These are phyloP conservation scores for Misgurnus anguillicaudatus DNA, from an alignment of 2,113 vertebrate species.

Conservation along the genomic window DNA sequence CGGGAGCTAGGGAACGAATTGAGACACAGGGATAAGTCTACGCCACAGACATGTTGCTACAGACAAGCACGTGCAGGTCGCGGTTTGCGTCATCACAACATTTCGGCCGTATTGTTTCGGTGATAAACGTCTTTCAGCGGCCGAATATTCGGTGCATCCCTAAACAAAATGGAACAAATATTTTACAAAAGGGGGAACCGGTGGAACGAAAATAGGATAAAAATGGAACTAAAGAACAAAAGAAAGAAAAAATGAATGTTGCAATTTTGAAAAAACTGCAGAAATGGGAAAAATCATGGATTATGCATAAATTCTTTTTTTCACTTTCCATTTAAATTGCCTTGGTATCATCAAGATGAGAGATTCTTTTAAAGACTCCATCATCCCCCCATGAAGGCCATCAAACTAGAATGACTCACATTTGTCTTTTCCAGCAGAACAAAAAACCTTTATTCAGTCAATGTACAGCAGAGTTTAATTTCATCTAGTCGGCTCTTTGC, in stretches of 20 bases:
- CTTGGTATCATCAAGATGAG: conserved; percentile 64
- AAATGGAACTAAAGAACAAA: neutral
- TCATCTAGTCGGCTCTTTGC: neutral
- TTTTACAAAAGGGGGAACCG: neutral
- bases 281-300: conserved; percentile 59
- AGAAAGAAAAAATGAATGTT: conserved; percentile 39
- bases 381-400: conserved; percentile 17
- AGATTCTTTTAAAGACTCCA: conserved; percentile 10
- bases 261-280: conserved; percentile 68
- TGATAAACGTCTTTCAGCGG: no score
- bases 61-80: no score
- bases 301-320: conserved; percentile 61
- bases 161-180: neutral
- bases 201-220: neutral
- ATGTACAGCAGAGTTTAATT: neutral
- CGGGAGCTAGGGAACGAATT: no score
- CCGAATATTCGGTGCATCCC: no score
- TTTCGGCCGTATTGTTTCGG: no score
- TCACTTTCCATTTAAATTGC: conserved; percentile 60
- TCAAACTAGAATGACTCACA: conserved; percentile 33
- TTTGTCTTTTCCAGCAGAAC: conserved; percentile 30
- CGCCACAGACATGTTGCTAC: no score
- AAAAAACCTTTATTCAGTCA: neutral
- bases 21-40: no score
- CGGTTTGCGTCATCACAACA: no score